A percentile compares a stretch with the other conserved stretches of the same genome.
These are phyloP conservation scores for Malacoraja senta DNA, from an alignment of 2,797 vertebrate species.

Conservation along the genomic window DNA sequence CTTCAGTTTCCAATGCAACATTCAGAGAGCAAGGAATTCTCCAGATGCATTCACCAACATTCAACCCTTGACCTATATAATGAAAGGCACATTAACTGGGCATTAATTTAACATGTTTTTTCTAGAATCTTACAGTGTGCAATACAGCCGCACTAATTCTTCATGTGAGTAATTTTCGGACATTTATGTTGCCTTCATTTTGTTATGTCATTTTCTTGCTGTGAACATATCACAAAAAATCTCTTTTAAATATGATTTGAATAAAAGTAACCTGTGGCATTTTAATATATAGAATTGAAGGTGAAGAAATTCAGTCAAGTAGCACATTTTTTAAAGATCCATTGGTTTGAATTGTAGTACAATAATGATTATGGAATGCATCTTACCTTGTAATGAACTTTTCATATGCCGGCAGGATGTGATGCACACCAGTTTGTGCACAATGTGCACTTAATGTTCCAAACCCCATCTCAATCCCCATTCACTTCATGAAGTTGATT, in stretches of 20 bases:
- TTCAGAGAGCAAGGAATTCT: neutral
- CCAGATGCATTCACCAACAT: neutral
- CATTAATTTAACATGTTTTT: neutral
- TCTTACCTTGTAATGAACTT: no score
- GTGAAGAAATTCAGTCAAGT: no score
- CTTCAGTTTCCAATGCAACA: neutral
- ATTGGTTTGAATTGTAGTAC: no score
- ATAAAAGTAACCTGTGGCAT: neutral
- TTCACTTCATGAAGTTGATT: no score
- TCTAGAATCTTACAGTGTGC: neutral
- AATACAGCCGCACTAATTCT: neutral
- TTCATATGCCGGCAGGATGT: no score
- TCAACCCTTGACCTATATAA: neutral
- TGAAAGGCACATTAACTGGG: neutral
- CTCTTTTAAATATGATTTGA: neutral
- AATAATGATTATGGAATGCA: no score
- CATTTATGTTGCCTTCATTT: neutral
- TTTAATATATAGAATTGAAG: neutral
- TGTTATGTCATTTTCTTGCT: neutral
- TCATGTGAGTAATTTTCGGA: neutral
- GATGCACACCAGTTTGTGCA: no score
- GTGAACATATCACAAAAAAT: neutral
- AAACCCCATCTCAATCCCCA: no score
- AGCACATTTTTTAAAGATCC: no score
- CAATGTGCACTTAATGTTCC: no score